Base-by-base conservation (phyloP, 92 coral and sea anemone genomes). In the Actinostola sp. region DNA sequence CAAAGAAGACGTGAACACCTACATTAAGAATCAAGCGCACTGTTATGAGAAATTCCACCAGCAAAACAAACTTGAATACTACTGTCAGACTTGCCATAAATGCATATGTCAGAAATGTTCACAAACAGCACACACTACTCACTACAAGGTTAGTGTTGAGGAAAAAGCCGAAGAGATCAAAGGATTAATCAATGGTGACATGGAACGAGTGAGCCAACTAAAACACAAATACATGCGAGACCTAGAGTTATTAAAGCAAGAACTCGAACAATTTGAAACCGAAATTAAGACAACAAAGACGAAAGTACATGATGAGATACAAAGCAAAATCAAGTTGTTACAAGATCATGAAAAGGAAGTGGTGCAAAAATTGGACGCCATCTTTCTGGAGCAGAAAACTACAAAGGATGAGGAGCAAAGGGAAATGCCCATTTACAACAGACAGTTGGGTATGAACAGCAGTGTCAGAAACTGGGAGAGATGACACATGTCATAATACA, bases 31-130 rank as follows among this genome's bases (percentile, higher is more conserved):
- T 20, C 52, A 64, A 64, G 16, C 41, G 24, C 52, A 23, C 12
- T 64, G 70, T 21, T 16, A 42, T 19, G 70, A 64, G 34, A 64
- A 64, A 25, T 41, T 4, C n/a, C 70, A 64, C 20, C 59, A 66
- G 28, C 27, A 26, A 12, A 66, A 43, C 28, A 46, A 66, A 27
- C 27, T 20, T 2, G 59, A 38, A 23, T 66, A 38, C n/a, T 66
- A n/a, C 26, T 53, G 76, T 21, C 51, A 66, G 16, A 17, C 49
- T 21, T 57, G 76, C 24, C 28, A 17, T 17, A 51, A 35, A 29
- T 66, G 58, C 27, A 66, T 66, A 1, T 66, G 72, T 20, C 59
- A 46, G 13, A 28, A 25, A 16, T 66, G 72, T 36, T 28, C 56
- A 15, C 19, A 11, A 16, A 13, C 33, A 15, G 52, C 21, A 2